These are phyloP conservation scores for Acipenser transmontanus DNA, from an alignment of 2,797 vertebrate genomes.

Conservation along the genomic window DNA sequence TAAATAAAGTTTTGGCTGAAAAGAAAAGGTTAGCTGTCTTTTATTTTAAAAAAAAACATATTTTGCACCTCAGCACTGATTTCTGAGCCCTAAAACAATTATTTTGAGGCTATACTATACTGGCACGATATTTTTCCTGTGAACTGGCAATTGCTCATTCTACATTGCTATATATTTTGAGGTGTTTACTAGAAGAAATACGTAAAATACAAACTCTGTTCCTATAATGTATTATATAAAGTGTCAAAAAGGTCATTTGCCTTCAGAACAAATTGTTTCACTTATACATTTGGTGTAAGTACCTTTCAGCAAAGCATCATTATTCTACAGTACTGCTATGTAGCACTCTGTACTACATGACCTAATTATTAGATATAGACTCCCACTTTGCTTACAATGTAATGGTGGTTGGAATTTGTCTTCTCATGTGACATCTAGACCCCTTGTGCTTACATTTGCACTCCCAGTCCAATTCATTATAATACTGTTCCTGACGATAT, in stretches of 20 bases:
- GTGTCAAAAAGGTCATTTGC: constrained; percentile 46
- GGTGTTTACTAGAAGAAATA: constrained; percentile 42
- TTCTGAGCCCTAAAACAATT: not conserved
- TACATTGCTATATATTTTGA: not conserved
- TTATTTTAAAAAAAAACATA: constrained; percentile 9
- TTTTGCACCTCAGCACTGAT: not conserved
- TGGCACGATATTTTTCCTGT: not conserved
- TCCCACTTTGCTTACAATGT: constrained; percentile 37
- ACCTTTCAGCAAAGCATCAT: constrained; percentile 36
- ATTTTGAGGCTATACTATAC: no score
- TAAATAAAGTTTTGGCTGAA: constrained; percentile 63
- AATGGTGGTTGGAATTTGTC: constrained; percentile 46
- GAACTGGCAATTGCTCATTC: not conserved
- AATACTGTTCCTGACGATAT: constrained; percentile 28
- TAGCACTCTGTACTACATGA: constrained; percentile 38
- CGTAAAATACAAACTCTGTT: constrained; percentile 28
- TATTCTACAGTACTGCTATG: constrained; percentile 39
- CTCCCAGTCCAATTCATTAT: constrained; percentile 33
- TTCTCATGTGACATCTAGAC: constrained; percentile 39
- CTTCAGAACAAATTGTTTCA: constrained; percentile 42
- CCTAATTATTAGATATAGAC: constrained; percentile 52
- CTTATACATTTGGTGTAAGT: constrained; percentile 31
- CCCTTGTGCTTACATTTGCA: constrained; percentile 32
- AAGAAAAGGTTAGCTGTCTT: constrained; percentile 39
- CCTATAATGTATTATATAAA: constrained; percentile 34